Conservation (phyloP, 2,797 vertebrate genomes). For the Pelobates cultripes region DNA sequence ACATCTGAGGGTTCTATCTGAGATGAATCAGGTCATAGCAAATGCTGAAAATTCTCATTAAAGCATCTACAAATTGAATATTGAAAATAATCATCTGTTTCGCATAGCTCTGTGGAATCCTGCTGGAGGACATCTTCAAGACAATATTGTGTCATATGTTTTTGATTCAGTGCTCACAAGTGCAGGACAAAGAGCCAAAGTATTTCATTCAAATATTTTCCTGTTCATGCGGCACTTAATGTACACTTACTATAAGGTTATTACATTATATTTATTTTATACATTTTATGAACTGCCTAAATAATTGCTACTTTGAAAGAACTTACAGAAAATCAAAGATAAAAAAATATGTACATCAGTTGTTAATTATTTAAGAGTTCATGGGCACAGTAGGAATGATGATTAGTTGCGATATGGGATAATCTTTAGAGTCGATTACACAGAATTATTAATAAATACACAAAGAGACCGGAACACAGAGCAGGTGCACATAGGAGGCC, state of each 20-base stretch:
- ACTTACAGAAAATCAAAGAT: too few species aligned
- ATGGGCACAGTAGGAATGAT: not conserved
- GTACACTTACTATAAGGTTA: too few species aligned
- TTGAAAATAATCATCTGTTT: not conserved
- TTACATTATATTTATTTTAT: too few species aligned
- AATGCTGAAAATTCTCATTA: constrained; percentile 5
- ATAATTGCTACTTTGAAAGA: too few species aligned
- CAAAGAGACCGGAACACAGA: not conserved
- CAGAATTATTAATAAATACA: not conserved
- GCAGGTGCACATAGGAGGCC: not conserved
- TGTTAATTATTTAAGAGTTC: not conserved
- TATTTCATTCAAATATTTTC: too few species aligned
- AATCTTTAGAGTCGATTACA: not conserved
- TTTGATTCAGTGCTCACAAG: not conserved
- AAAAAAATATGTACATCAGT: too few species aligned
- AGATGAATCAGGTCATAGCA: constrained; percentile 27
- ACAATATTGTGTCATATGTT: not conserved
- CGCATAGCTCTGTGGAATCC: not conserved
- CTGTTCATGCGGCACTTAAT: too few species aligned
- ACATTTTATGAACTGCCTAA: too few species aligned
- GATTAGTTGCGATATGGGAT: not conserved
- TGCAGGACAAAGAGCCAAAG: too few species aligned
- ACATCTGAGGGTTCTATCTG: not conserved
- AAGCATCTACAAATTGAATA: not conserved
- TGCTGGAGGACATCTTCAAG: not conserved